phyloP scores from a whole-genome alignment of 2,888 invertebrate species.

The Diadromus collaris region DNA sequence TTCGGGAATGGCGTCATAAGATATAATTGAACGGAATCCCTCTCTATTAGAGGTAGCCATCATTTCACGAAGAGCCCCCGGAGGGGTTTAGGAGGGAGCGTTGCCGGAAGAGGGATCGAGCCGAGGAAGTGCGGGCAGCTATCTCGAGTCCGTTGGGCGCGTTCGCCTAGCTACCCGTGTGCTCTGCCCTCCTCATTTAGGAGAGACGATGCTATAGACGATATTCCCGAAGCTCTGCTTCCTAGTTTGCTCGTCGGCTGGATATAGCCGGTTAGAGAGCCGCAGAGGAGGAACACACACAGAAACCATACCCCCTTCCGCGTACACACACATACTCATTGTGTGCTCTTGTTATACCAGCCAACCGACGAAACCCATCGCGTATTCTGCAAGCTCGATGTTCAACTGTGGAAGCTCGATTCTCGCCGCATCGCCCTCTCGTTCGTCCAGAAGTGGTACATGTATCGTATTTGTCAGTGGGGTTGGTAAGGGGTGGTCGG shows the following conservation, averaged over 20 bases:
- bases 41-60: conserved; percentile 73
- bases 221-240: conserved; percentile 52
- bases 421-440: conserved; percentile 34
- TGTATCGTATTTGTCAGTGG: conserved; percentile 76
- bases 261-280: not conserved
- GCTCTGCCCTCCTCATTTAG: conserved; percentile 66
- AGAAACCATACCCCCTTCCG: too few relatives aligned
- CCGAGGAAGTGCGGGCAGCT: conserved; percentile 22
- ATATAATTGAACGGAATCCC: conserved; percentile 76
- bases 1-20: conserved; percentile 69
- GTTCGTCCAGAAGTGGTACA: conserved; percentile 68
- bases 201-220: conserved; percentile 65
- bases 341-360: not conserved
- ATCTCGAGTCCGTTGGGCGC: conserved; percentile 14
- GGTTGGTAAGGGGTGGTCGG: not conserved
- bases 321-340: not conserved
- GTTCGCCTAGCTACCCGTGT: conserved; percentile 52
- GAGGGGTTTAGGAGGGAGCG: conserved; percentile 46
- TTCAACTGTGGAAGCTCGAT: conserved; percentile 31
- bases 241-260: conserved; percentile 26
- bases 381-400: conserved; percentile 14
- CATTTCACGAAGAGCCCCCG: conserved; percentile 66
- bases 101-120: conserved; percentile 38
- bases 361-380: conserved; percentile 11
- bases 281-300: conserved; percentile 17